Evolutionary conservation across 2,797 vertebrate species (phyloP).

Genomic region (Cyprinella venusta): DNA sequence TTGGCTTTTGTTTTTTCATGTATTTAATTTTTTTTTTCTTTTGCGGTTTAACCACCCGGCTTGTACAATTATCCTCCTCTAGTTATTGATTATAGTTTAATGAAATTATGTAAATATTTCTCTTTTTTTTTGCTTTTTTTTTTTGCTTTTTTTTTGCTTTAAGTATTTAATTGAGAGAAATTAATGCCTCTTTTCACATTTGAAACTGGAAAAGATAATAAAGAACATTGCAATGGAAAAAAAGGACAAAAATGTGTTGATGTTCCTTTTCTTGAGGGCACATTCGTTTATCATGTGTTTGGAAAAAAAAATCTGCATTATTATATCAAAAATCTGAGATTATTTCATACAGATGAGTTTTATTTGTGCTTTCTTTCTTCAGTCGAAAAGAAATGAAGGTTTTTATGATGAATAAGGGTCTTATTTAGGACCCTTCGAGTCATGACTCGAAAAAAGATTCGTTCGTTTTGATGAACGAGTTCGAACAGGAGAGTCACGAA

Average conservation of each 20-base stretch:
- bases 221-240: conserved; percentile 78
- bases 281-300: neutral
- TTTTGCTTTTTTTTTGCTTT: conserved; percentile 87
- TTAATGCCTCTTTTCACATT: conserved; percentile 89
- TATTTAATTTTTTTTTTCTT: conserved; percentile 85
- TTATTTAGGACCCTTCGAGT: too few species aligned
- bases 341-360: neutral
- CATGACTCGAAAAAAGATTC: too few species aligned
- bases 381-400: too few species aligned
- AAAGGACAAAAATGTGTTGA: conserved; percentile 61
- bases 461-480: too few species aligned
- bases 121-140: conserved; percentile 81
- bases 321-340: too few species aligned
- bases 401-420: too few species aligned
- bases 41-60: conserved; percentile 72
- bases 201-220: conserved; percentile 89
- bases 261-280: conserved; percentile 52
- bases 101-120: conserved; percentile 83
- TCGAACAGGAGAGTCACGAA: too few species aligned
- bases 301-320: neutral
- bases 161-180: conserved; percentile 93
- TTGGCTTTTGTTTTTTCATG: conserved; percentile 66
- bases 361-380: too few species aligned
- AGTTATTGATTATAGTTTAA: conserved; percentile 83
- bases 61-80: conserved; percentile 83